Conservation (phyloP, 1,140 invertebrate species). For the Drosophila prosaltans region DNA sequence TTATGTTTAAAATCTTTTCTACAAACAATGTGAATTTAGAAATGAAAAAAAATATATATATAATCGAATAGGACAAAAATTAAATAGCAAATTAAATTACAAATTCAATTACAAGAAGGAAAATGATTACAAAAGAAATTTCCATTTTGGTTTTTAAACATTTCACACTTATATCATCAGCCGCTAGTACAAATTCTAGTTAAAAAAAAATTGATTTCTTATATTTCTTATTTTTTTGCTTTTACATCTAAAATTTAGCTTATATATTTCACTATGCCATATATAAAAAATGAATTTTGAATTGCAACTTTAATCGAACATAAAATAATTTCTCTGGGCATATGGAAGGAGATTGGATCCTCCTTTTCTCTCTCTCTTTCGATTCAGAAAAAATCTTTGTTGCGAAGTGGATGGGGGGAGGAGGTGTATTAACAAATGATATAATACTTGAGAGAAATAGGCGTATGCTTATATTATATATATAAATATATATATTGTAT, state of each 20-base stretch:
- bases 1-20: conserved; percentile 37
- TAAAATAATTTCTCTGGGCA: conserved; percentile 12
- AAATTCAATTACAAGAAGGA: conserved; percentile 19
- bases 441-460: conserved; percentile 75
- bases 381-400: conserved; percentile 15
- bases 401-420: not conserved
- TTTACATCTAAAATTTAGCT: conserved; percentile 60
- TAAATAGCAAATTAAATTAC: conserved; percentile 12
- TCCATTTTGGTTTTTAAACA: conserved; percentile 29
- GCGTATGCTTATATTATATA: conserved; percentile 47
- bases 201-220: conserved; percentile 31
- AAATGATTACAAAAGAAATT: not conserved
- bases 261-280: conserved; percentile 49
- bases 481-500: conserved; percentile 31
- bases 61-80: conserved; percentile 25
- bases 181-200: conserved; percentile 31
- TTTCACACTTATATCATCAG: conserved; percentile 31
- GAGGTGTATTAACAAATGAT: conserved; percentile 19
- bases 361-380: not conserved
- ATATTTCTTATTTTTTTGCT: conserved; percentile 17
- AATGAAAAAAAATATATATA: not conserved
- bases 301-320: not conserved
- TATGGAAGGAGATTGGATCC: not conserved
- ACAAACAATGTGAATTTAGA: conserved; percentile 20
- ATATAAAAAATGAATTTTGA: conserved; percentile 28